Evolutionary conservation across 2,113 vertebrate species (phyloP).

Genomic region (Cricetomys ansorgei): DNA sequence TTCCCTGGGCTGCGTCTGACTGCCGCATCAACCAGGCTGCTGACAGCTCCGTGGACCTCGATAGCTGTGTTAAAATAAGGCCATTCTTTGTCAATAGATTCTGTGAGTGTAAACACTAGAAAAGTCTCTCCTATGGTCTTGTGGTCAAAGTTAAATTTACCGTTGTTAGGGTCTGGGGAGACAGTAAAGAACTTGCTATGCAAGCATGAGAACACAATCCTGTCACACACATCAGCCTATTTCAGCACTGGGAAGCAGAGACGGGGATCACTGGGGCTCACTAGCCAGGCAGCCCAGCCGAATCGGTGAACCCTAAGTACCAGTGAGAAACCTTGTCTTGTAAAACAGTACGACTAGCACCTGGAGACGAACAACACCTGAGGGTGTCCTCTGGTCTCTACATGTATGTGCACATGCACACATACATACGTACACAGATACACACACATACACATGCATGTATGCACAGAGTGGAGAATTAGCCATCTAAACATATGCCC

Average conservation of each 20-base stretch:
- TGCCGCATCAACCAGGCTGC: neutral
- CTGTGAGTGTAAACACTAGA: neutral
- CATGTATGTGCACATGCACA: neutral
- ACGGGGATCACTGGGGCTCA: neutral
- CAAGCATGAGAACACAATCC: neutral
- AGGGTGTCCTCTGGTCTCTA: neutral
- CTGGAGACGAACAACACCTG: neutral
- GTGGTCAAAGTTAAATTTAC: neutral
- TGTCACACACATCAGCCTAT: neutral
- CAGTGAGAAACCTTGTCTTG: neutral
- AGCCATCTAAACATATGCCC: slow-evolving; percentile 79
- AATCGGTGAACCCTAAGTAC: neutral
- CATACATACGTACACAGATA: neutral
- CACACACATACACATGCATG: neutral
- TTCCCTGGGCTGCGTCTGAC: neutral
- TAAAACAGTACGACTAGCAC: neutral
- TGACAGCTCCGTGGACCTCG: neutral
- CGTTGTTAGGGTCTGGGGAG: neutral
- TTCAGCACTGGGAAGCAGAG: neutral
- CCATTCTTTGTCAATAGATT: neutral
- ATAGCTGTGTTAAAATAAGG: neutral
- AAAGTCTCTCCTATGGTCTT: neutral
- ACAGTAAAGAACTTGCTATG: neutral
- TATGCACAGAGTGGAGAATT: slow-evolving; percentile 76
- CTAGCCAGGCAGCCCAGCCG: neutral